Evolutionary conservation across 2,888 invertebrate species (phyloP), one percentile per base, ranked within the genome.

Genomic region (Augiades crinisus): DNA sequence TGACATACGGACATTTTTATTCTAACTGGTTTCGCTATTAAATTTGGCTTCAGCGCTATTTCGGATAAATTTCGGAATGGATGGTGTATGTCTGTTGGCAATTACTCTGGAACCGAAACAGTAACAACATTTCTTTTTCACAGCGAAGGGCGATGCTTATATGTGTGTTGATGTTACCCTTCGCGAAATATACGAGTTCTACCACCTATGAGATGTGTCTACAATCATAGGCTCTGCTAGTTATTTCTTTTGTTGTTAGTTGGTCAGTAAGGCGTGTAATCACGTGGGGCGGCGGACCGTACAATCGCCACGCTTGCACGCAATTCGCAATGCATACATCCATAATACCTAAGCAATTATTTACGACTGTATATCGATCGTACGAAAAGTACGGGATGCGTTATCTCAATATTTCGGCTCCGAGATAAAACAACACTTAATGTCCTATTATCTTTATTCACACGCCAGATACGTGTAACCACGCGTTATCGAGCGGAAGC

Each of bases 261-360:
- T 75, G 79, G 81, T 77, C 74, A 83, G 72, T 75, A 72, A 79
- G 73, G 68, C 80, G 72, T 79, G 71, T 78, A 79, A 83, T 84
- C 75, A 78, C 73, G 75, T 75, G 72, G 71, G 67, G 73, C 74
- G 73, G 67, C 66, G 68, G 62, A 77, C 67, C 81, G 78, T 78
- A 69, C 67, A 64, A 67, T 77, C 72, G 71, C 67, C 68, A 68
- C 67, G 70, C 69, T 70, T 59, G 70, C 77, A 77, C 72, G 76
- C 75, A 71, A 76, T 60, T 65, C 62, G 64, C 67, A 61, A 65
- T 72, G 65, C 62, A 56, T 61, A 62, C 61, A 64, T 64, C 67
- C 58, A 65, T 57, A 40, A 33, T 41, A 49, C 41, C 16, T 50
- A 37, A 27, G 31, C 22, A 46, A 16, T 49, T 49, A 43, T 52